These are phyloP conservation scores for Metacarcinus magister DNA, from an alignment of 2,888 invertebrate genomes.

Conservation along the genomic window DNA sequence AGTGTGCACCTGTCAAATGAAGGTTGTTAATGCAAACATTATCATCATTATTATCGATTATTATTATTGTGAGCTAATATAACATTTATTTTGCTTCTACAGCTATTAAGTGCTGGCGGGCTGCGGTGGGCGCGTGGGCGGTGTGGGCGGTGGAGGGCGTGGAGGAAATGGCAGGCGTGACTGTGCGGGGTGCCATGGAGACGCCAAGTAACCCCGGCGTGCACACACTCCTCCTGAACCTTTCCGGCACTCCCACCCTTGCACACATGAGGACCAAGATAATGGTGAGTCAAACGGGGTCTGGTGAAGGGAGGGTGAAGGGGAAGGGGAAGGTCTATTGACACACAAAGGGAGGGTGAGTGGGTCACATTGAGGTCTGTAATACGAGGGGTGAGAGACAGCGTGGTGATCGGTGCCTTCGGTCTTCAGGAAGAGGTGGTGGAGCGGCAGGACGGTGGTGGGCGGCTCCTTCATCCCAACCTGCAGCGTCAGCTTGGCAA, in stretches of 20 bases:
- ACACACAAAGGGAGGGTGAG: not conserved
- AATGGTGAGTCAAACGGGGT: constrained; percentile 29
- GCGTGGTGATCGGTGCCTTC: not conserved
- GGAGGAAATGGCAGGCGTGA: constrained; percentile 71
- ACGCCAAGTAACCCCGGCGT: constrained; percentile 52
- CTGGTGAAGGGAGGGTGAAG: too few species aligned
- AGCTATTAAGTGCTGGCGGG: constrained; percentile 74
- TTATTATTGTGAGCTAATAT: not conserved
- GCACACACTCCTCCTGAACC: constrained; percentile 68
- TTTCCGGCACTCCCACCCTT: constrained; percentile 63
- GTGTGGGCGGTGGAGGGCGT: constrained; percentile 63
- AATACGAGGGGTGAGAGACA: not conserved
- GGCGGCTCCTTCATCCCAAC: constrained; percentile 69
- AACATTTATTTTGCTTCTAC: not conserved
- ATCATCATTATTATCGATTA: not conserved
- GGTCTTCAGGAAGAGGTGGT: constrained; percentile 65
- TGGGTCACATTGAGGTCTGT: not conserved
- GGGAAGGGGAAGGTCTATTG: not conserved
- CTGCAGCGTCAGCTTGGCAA: constrained; percentile 60
- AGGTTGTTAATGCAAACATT: too few species aligned
- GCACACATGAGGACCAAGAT: constrained; percentile 64
- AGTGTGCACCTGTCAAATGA: not conserved
- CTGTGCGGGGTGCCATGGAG: constrained; percentile 68
- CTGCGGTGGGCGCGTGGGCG: constrained; percentile 70
- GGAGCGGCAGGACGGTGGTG: constrained; percentile 51